phyloP scores from a whole-genome alignment of 2,797 vertebrate species.

The Botia kubotai region DNA sequence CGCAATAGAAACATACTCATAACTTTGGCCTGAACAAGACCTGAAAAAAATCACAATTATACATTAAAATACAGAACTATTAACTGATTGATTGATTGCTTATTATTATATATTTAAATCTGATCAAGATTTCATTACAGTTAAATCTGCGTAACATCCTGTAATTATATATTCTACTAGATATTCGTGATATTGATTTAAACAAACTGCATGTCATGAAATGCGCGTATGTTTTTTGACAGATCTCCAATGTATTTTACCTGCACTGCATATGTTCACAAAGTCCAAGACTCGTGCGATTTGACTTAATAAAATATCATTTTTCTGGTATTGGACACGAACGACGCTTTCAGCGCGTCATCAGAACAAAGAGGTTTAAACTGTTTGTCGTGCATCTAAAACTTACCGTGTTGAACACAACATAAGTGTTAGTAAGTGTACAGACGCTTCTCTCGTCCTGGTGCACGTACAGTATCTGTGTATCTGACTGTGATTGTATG shows the following conservation, averaged over 20 bases:
- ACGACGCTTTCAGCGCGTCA: neutral
- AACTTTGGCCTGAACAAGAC: neutral
- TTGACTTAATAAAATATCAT: too few relatives aligned
- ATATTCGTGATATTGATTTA: too few relatives aligned
- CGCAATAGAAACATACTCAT: neutral
- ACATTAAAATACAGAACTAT: neutral
- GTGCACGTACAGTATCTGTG: constrained; percentile 56
- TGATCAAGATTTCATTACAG: neutral
- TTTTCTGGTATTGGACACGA: too few relatives aligned
- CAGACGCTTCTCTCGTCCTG: constrained; percentile 69
- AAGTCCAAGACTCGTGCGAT: too few relatives aligned
- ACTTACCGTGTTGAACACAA: constrained; percentile 78
- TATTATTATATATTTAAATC: too few relatives aligned
- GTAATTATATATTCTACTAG: too few relatives aligned
- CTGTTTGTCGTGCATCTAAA: neutral
- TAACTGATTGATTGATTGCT: too few relatives aligned
- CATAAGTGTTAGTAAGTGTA: constrained; percentile 70
- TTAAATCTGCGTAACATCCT: neutral
- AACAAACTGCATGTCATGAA: too few relatives aligned
- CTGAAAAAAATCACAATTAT: neutral
- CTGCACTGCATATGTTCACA: too few relatives aligned
- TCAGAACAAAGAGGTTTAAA: neutral
- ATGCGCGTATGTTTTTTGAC: too few relatives aligned
- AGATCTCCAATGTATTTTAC: too few relatives aligned
- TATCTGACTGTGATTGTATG: neutral